Percentiles rank a stretch among this genome's conserved stretches.
Conservation (phyloP, 2,797 vertebrate genomes). For the Trachurus trachurus region DNA sequence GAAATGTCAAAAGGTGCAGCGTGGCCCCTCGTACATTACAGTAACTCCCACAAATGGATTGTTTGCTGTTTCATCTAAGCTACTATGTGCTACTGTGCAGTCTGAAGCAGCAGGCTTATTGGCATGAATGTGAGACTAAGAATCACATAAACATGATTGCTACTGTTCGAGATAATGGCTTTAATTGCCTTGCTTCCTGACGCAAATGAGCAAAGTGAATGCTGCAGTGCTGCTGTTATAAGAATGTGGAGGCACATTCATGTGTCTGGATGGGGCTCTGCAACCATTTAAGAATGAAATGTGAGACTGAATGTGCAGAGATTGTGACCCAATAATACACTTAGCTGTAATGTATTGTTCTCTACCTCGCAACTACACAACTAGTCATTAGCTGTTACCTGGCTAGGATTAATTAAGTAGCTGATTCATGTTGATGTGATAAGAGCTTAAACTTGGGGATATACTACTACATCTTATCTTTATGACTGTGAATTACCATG, state of each 20-base stretch:
- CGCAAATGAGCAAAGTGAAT: conserved; percentile 21
- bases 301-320: neutral
- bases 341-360: neutral
- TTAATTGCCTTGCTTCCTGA: conserved; percentile 44
- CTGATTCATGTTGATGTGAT: neutral
- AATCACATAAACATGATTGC: conserved; percentile 40
- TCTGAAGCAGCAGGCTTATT: conserved; percentile 34
- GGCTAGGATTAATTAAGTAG: neutral
- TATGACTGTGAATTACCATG: neutral
- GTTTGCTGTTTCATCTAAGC: conserved; percentile 19
- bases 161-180: conserved; percentile 37
- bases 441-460: neutral
- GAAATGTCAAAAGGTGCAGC: conserved; percentile 24
- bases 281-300: conserved; percentile 1
- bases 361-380: too few species aligned
- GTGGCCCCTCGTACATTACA: neutral
- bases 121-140: neutral
- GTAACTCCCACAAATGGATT: conserved; percentile 12
- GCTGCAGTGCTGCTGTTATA: conserved; percentile 10
- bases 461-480: too few species aligned
- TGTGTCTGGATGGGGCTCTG: neutral
- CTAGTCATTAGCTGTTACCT: neutral
- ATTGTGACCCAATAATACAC: neutral
- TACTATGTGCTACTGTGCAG: neutral
- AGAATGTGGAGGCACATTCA: conserved; percentile 15